Base-by-base conservation (phyloP, 53 echinoderm and acorn worm species). In the Paracentrotus lividus region DNA sequence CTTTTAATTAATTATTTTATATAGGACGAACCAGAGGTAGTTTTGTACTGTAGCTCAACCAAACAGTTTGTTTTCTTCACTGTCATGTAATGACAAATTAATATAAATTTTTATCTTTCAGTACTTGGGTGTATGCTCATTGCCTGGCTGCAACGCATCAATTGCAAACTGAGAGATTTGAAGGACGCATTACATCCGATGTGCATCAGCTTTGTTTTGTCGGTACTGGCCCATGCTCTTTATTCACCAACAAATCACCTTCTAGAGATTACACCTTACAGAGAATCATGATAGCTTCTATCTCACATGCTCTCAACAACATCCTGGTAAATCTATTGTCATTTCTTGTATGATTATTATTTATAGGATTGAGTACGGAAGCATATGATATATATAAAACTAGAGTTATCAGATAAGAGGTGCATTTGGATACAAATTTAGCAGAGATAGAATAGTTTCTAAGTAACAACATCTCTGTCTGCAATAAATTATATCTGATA, bases 271-370 rank as follows among this genome's bases (percentile, higher is more conserved):
- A n/a, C 98, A 98, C 86, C 86, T 98, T 4, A 43, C 94, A 23
- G 98, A 98, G 88, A 96, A 93, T 87, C 98, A 98, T 68, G 98
- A 98, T 61, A 78, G 95, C 9, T 86, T 97, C 33, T 98, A 96
- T 90, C 92, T 94, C 32, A 68, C 97, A 43, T 65, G 97, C 77
- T 93, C 96, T 10, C 65, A 93, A 42, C 96, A 94, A 77, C 95
- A 97, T 93, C 96, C 97, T 98, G 98, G 98, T 98, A 96, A n/a
- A 47, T n/a, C n/a, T n/a, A n/a, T n/a, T n/a, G 4, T 69, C 4
- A 60, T 44, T 31, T 0, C 9, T 51, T 51, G n/a, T n/a, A n/a
- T n/a, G n/a, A n/a, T n/a, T n/a, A n/a, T n/a, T n/a, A n/a, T n/a
- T n/a, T n/a, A n/a, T n/a, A n/a, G n/a, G n/a, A n/a, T n/a, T n/a